These are phyloP conservation scores for Augiades crinisus DNA, from an alignment of 2,888 invertebrate genomes.

Conservation along the genomic window DNA sequence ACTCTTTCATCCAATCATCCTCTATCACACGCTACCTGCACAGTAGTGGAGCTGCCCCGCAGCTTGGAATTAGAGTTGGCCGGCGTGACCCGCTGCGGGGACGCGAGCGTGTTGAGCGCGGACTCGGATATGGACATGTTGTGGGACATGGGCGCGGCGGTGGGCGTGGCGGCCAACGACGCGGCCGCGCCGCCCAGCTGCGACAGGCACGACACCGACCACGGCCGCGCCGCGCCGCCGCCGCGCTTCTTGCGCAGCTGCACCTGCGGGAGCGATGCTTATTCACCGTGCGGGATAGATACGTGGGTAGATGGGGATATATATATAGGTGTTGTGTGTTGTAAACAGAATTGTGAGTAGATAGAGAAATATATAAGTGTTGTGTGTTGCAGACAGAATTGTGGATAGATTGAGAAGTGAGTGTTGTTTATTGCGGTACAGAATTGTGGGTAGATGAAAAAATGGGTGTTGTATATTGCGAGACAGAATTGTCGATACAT, in stretches of 20 bases:
- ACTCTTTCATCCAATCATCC: no score
- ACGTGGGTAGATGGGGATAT: neutral
- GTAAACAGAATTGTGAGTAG: neutral
- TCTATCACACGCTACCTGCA: slow-evolving; percentile 61
- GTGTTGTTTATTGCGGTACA: no score
- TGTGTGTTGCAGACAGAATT: no score
- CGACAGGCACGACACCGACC: slow-evolving; percentile 94
- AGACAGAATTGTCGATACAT: no score
- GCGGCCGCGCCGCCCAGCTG: slow-evolving; percentile 82
- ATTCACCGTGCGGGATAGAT: slow-evolving; percentile 39
- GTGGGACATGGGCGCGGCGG: slow-evolving; percentile 63
- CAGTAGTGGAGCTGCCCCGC: slow-evolving; percentile 72
- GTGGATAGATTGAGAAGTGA: no score
- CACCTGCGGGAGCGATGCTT: slow-evolving; percentile 70
- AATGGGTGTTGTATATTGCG: no score
- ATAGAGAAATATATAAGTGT: no score
- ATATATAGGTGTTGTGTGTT: neutral
- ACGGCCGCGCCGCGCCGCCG: slow-evolving; percentile 85
- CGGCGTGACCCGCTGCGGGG: slow-evolving; percentile 70
- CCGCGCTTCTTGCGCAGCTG: slow-evolving; percentile 83
- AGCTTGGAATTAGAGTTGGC: slow-evolving; percentile 67
- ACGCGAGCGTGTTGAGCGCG: slow-evolving; percentile 88
- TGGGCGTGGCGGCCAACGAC: slow-evolving; percentile 67
- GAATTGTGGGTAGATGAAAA: no score
- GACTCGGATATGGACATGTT: slow-evolving; percentile 95